Percentiles rank a stretch among this genome's conserved stretches.
Conservation (phyloP, 1,140 invertebrate genomes). For the Dinoponera quadriceps region DNA sequence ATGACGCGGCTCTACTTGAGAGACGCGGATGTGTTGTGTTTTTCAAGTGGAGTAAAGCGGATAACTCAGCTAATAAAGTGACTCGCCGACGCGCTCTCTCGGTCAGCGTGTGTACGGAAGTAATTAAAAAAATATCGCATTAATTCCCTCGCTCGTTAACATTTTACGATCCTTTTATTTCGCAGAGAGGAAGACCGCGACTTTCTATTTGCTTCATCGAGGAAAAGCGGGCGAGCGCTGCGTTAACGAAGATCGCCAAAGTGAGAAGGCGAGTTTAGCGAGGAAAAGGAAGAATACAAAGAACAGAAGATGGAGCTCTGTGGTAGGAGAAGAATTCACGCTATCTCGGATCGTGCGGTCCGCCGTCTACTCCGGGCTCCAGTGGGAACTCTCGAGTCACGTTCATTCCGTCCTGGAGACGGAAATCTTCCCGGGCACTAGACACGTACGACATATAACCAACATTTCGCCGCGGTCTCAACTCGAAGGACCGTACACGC, state of each 20-base stretch:
- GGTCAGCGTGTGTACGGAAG: too few relatives aligned
- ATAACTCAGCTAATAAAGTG: too few relatives aligned
- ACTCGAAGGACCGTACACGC: constrained; percentile 13
- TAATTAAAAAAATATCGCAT: too few relatives aligned
- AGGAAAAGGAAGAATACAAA: constrained; percentile 17
- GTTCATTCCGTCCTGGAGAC: constrained; percentile 30
- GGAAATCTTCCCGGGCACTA: constrained; percentile 54
- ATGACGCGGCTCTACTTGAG: background rate
- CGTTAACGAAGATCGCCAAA: constrained; percentile 11
- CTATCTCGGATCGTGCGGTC: constrained; percentile 27
- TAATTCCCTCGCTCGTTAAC: too few relatives aligned
- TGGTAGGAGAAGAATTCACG: constrained; percentile 6
- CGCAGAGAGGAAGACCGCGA: too few relatives aligned
- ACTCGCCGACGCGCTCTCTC: too few relatives aligned
- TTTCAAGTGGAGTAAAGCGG: background rate
- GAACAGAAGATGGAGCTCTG: background rate
- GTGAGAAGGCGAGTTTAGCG: background rate
- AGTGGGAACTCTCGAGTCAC: constrained; percentile 53
- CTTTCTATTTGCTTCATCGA: background rate
- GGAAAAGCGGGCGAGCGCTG: background rate
- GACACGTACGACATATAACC: constrained; percentile 53
- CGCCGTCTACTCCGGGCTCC: background rate
- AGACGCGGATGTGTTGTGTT: too few relatives aligned
- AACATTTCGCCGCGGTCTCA: constrained; percentile 27
- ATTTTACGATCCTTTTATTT: too few relatives aligned